phyloP scores from a whole-genome alignment of 2,797 vertebrate genomes.

The Centropyge bicolor region DNA sequence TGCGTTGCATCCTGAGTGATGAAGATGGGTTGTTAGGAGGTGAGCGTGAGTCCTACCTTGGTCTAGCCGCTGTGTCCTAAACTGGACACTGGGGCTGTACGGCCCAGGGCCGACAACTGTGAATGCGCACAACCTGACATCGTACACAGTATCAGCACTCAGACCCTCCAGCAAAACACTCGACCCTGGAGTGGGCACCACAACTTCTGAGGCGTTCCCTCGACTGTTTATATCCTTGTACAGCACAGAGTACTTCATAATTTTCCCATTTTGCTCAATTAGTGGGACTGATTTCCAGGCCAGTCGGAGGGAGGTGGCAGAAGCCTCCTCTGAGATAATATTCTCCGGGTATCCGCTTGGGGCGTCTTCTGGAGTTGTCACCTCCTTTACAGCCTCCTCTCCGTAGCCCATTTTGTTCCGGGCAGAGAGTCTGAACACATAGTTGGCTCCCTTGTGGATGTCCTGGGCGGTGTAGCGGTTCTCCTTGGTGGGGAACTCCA shows the following conservation, averaged over 20 bases:
- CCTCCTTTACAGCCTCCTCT: conserved; percentile 91
- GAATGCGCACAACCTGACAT: conserved; percentile 96
- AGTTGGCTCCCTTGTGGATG: conserved; percentile 93
- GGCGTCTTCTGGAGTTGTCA: conserved; percentile 90
- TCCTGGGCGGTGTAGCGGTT: conserved; percentile 91
- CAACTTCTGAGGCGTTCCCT: conserved; percentile 90
- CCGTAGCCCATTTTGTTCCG: conserved; percentile 97
- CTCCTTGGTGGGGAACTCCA: conserved; percentile 92
- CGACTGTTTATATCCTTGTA: conserved; percentile 94
- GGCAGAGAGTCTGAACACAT: conserved; percentile 93
- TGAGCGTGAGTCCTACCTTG: conserved; percentile 91
- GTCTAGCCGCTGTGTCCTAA: conserved; percentile 95
- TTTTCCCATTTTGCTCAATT: conserved; percentile 91
- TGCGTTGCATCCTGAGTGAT: conserved; percentile 54
- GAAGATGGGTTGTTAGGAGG: conserved; percentile 54
- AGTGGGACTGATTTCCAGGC: conserved; percentile 92
- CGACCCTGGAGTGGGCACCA: conserved; percentile 87
- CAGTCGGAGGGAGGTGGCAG: conserved; percentile 87
- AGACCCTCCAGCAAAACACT: conserved; percentile 91
- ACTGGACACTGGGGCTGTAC: conserved; percentile 96
- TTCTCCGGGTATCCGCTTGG: conserved; percentile 92
- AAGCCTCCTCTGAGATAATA: conserved; percentile 87
- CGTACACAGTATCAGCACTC: conserved; percentile 95
- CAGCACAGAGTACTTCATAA: conserved; percentile 91
- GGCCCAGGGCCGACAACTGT: conserved; percentile 95